These are phyloP conservation scores for Liposcelis brunnea DNA, from an alignment of 2,888 invertebrate genomes.

Conservation along the genomic window DNA sequence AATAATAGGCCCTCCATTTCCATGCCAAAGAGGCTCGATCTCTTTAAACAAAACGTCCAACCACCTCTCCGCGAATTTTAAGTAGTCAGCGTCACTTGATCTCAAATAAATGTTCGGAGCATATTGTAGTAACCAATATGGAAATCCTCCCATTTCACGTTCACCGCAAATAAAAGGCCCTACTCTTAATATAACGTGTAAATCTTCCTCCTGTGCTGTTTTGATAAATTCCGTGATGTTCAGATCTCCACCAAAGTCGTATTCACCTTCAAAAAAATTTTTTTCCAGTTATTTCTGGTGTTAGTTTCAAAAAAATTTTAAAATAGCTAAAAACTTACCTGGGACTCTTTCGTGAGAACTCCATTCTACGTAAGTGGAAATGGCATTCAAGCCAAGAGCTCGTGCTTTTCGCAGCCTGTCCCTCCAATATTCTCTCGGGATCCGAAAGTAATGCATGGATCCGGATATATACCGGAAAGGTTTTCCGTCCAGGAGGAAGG, in stretches of 20 bases:
- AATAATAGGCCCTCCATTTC: conserved; percentile 73
- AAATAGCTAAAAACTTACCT: conserved; percentile 17
- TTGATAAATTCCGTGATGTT: conserved; percentile 46
- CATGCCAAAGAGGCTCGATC: conserved; percentile 35
- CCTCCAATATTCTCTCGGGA: conserved; percentile 1
- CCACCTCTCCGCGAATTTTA: conserved; percentile 31
- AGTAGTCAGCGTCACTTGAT: conserved; percentile 45
- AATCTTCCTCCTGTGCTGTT: no score
- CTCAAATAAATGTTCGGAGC: conserved; percentile 41
- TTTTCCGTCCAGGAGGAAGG: conserved; percentile 52
- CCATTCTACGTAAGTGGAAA: conserved; percentile 27
- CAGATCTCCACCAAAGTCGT: conserved; percentile 45
- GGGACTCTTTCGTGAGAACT: conserved; percentile 30
- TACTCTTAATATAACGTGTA: conserved; percentile 63
- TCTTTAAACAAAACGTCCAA: conserved; percentile 31
- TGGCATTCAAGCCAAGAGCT: background rate
- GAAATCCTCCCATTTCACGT: conserved; percentile 63
- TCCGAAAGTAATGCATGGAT: background rate
- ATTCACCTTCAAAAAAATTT: no score
- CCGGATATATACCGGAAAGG: conserved; percentile 24
- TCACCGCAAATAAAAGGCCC: conserved; percentile 91
- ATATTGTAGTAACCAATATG: conserved; percentile 21
- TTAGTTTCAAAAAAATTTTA: background rate
- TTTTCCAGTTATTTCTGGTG: no score
- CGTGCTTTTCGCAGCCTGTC: background rate